phyloP scores from a whole-genome alignment of 2,888 invertebrate genomes.

The Archips xylosteana region DNA sequence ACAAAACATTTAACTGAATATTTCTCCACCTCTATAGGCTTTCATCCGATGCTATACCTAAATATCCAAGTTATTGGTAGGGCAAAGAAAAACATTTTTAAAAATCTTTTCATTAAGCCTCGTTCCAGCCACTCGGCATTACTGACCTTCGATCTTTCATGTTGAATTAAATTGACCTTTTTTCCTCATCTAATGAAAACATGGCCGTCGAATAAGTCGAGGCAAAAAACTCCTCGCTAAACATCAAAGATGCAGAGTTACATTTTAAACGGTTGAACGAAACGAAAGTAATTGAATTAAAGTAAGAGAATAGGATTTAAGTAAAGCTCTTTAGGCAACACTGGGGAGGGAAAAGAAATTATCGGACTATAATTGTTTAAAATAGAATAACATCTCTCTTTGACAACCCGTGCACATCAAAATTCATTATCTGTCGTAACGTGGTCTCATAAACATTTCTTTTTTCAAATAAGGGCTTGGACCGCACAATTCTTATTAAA shows the following conservation, averaged over 20 bases:
- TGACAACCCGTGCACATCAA: not conserved
- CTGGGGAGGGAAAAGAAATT: not conserved
- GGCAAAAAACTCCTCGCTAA: conserved; percentile 70
- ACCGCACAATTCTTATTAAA: conserved; percentile 30
- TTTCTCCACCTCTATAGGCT: not conserved
- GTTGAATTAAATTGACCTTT: conserved; percentile 70
- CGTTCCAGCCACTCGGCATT: conserved; percentile 20
- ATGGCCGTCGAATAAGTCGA: conserved; percentile 61
- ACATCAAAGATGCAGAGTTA: conserved; percentile 67
- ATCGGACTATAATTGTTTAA: not conserved
- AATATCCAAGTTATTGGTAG: conserved; percentile 1
- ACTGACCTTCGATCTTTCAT: conserved; percentile 64
- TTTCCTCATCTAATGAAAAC: conserved; percentile 66
- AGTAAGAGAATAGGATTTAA: conserved; percentile 18
- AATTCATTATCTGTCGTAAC: conserved; percentile 5
- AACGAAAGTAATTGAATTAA: conserved; percentile 21
- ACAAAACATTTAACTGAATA: not conserved
- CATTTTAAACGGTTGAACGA: conserved; percentile 30
- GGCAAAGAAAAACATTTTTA: not conserved
- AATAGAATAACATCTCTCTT: not conserved
- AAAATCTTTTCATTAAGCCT: conserved; percentile 27
- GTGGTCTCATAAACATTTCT: conserved; percentile 10
- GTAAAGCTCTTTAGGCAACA: not conserved
- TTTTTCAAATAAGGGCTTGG: conserved; percentile 43
- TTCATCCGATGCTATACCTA: not conserved